These are phyloP conservation scores for Eupeodes corollae DNA, from an alignment of 1,140 invertebrate species.

Conservation along the genomic window DNA sequence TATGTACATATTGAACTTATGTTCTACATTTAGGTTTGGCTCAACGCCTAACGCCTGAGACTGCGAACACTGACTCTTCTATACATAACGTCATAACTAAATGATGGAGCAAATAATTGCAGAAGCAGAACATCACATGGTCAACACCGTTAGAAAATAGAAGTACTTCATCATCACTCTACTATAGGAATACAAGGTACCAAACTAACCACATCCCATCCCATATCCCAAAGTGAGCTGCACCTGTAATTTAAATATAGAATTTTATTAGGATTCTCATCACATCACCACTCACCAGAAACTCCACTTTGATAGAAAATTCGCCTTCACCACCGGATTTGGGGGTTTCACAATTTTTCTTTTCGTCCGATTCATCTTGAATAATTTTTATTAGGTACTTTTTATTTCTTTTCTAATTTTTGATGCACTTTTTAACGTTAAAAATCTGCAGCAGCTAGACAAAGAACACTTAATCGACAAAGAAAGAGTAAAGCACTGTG, in stretches of 20 bases:
- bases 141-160: neutral
- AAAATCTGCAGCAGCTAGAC: too few relatives aligned
- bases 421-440: too few relatives aligned
- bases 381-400: too few relatives aligned
- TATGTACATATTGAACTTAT: too few relatives aligned
- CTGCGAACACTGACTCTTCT: too few relatives aligned
- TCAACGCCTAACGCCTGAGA: neutral
- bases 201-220: too few relatives aligned
- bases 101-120: neutral
- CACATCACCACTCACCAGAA: slow-evolving; percentile 31
- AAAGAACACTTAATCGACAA: too few relatives aligned
- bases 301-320: slow-evolving; percentile 27
- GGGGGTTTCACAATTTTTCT: slow-evolving; percentile 27
- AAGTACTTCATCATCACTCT: neutral
- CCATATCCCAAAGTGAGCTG: too few relatives aligned
- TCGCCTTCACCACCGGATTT: slow-evolving; percentile 29
- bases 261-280: neutral
- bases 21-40: neutral
- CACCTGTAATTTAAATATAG: neutral
- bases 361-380: slow-evolving; percentile 31
- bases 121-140: neutral
- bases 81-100: too few relatives aligned
- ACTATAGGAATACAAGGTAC: too few relatives aligned
- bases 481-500: too few relatives aligned
- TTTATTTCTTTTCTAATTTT: too few relatives aligned